Conservation (phyloP, 2,113 vertebrate species). For the Bufo bufo region DNA sequence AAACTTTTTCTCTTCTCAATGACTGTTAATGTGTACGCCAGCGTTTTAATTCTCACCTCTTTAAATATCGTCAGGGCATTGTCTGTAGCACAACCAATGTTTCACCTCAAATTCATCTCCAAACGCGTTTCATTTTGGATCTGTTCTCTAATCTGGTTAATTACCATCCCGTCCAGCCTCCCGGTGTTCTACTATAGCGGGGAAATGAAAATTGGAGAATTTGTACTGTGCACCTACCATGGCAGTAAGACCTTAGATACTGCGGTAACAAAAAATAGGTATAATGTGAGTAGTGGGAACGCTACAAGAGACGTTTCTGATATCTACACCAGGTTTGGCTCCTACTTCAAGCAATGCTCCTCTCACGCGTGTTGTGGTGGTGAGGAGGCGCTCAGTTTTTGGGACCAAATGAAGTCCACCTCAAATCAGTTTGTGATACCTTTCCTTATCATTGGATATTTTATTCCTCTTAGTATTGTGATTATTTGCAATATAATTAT, state of each 20-base stretch:
- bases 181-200: not conserved
- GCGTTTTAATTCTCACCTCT: conserved; percentile 25
- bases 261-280: not conserved
- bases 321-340: not conserved
- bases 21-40: not conserved
- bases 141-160: conserved; percentile 8
- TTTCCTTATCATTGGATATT: not conserved
- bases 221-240: not conserved
- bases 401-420: not conserved
- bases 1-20: conserved; percentile 21
- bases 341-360: not conserved
- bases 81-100: conserved; percentile 32
- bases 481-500: not conserved
- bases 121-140: not conserved
- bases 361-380: not conserved
- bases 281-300: not conserved
- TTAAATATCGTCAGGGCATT: conserved; percentile 32
- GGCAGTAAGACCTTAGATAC: not conserved
- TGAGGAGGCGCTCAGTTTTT: not conserved
- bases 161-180: not conserved
- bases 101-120: conserved; percentile 22
- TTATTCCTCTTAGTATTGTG: not conserved
- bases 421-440: not conserved
- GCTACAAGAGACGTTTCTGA: not conserved
- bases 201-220: not conserved